These are phyloP conservation scores for Cordilura impudica DNA, from an alignment of 2,888 invertebrate genomes.

Conservation along the genomic window DNA sequence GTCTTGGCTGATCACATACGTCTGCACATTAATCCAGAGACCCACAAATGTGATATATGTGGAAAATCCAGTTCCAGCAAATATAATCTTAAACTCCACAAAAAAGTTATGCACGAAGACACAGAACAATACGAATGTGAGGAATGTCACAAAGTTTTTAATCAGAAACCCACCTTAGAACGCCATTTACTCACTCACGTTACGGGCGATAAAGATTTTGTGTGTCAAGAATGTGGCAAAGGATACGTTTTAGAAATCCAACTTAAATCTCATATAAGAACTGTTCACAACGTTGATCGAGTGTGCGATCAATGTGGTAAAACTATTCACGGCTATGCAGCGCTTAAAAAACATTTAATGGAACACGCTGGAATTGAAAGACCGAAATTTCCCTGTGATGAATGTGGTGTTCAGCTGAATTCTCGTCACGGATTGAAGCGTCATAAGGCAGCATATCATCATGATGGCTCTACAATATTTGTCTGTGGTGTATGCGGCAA, in stretches of 20 bases:
- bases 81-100: constrained; percentile 58
- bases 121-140: constrained; percentile 53
- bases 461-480: constrained; percentile 61
- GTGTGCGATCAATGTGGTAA: constrained; percentile 48
- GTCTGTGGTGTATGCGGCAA: constrained; percentile 67
- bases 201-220: constrained; percentile 54
- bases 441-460: constrained; percentile 66
- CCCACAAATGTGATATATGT: constrained; percentile 63
- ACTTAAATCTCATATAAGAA: constrained; percentile 30
- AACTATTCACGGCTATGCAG: constrained; percentile 54
- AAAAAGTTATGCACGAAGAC: constrained; percentile 48
- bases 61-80: constrained; percentile 57
- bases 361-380: constrained; percentile 61
- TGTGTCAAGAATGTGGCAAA: constrained; percentile 64
- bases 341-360: constrained; percentile 59
- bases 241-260: constrained; percentile 28
- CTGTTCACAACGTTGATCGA: constrained; percentile 25
- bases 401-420: constrained; percentile 63
- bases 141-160: constrained; percentile 60
- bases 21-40: constrained; percentile 63
- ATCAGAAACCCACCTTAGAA: constrained; percentile 49
- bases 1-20: constrained; percentile 64
- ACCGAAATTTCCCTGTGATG: constrained; percentile 61
- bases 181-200: constrained; percentile 62
- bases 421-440: constrained; percentile 61